Evolutionary conservation across 2,113 vertebrate genomes (phyloP).

Genomic region (Perca fluviatilis): DNA sequence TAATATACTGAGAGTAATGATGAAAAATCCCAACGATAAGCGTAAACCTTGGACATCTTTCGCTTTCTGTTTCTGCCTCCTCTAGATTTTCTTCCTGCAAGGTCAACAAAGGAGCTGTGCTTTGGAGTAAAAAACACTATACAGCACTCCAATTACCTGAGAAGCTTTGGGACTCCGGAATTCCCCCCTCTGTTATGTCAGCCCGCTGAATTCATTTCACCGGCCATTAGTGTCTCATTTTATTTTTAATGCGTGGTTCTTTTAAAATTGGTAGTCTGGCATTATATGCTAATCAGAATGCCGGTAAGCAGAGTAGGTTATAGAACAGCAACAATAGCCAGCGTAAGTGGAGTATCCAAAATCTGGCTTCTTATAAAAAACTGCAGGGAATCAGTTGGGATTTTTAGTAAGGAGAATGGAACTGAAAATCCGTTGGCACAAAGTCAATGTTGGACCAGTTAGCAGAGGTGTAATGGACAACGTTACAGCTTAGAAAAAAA

Average conservation of each 20-base stretch:
- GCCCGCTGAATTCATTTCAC: conserved; percentile 74
- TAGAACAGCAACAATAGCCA: conserved; percentile 11
- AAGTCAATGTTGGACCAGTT: conserved; percentile 7
- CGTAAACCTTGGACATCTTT: conserved; percentile 41
- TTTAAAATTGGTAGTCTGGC: conserved; percentile 56
- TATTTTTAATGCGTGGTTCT: conserved; percentile 63
- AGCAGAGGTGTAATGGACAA: conserved; percentile 10
- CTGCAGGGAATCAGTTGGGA: conserved; percentile 7
- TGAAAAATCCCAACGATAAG: conserved; percentile 56
- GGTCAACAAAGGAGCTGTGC: conserved; percentile 68
- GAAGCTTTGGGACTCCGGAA: conserved; percentile 78
- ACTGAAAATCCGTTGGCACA: not conserved
- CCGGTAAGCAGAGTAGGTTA: conserved; percentile 29
- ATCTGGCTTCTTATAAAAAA: conserved; percentile 22
- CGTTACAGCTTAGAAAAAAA: conserved; percentile 9
- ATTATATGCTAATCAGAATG: conserved; percentile 57
- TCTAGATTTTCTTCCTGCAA: conserved; percentile 67
- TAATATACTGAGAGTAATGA: conserved; percentile 46
- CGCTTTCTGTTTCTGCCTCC: conserved; percentile 22
- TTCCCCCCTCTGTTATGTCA: conserved; percentile 75
- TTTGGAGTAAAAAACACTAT: conserved; percentile 62
- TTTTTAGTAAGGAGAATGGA: conserved; percentile 17
- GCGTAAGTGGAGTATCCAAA: not conserved
- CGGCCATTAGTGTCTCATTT: conserved; percentile 73
- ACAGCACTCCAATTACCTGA: conserved; percentile 77